Conservation (phyloP, 2,888 invertebrate species). For the Drosophila anomalata region DNA sequence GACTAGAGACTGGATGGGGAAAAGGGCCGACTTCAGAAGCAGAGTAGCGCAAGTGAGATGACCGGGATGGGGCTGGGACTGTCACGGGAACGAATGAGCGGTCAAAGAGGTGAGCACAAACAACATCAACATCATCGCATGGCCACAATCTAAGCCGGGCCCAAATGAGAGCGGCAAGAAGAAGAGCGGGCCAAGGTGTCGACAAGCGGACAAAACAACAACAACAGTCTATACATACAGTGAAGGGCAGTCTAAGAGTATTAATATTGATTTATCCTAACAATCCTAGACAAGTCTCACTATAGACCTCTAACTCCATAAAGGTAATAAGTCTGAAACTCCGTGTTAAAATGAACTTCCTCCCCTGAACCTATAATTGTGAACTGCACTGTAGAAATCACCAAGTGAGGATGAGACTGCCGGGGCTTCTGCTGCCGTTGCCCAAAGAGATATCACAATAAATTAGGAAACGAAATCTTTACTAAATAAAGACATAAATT, state of each 20-base stretch:
- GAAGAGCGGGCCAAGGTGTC: constrained; percentile 62
- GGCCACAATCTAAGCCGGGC: constrained; percentile 73
- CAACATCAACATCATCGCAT: constrained; percentile 77
- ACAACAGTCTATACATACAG: constrained; percentile 21
- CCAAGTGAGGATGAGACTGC: constrained; percentile 33
- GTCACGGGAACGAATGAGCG: constrained; percentile 73
- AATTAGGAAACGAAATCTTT: constrained; percentile 83
- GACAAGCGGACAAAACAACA: constrained; percentile 47
- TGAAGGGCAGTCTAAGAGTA: not conserved
- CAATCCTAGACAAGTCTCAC: not conserved
- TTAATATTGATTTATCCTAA: not conserved
- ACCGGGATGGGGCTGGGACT: constrained; percentile 14
- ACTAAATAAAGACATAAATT: constrained; percentile 84
- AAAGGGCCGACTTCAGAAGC: constrained; percentile 60
- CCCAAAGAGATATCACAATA: constrained; percentile 82
- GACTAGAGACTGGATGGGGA: not conserved
- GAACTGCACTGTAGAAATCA: not conserved
- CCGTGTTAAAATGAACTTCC: not conserved
- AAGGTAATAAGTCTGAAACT: not conserved
- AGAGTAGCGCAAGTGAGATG: constrained; percentile 61
- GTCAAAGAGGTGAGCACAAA: constrained; percentile 81
- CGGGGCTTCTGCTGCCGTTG: constrained; percentile 49
- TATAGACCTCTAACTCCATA: not conserved
- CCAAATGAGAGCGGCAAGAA: constrained; percentile 16
- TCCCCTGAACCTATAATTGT: not conserved